Percentiles rank a stretch among this genome's conserved stretches.
These are phyloP conservation scores for Mirza zaza DNA, from an alignment of 2,113 vertebrate genomes.

Conservation along the genomic window DNA sequence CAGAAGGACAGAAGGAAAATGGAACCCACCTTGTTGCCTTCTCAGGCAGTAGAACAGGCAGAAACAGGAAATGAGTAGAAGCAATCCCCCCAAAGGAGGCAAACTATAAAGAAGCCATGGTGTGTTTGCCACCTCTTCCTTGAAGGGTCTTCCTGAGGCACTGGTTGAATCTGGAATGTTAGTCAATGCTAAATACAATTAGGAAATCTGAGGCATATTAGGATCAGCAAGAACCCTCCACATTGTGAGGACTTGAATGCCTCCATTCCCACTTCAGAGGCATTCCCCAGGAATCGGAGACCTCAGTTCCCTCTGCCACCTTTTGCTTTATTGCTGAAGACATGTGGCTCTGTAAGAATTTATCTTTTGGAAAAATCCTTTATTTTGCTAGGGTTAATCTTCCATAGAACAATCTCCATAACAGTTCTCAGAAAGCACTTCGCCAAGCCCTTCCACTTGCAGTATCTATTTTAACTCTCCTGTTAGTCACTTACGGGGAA, in stretches of 20 bases:
- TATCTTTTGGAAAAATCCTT: slow-evolving; percentile 5
- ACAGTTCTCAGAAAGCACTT: background rate
- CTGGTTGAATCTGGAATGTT: slow-evolving; percentile 51
- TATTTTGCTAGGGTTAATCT: background rate
- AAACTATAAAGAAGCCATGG: slow-evolving; percentile 31
- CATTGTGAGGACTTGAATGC: background rate
- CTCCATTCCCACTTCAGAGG: background rate
- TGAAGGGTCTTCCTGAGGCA: background rate
- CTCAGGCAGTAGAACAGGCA: slow-evolving; percentile 39
- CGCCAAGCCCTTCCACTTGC: background rate
- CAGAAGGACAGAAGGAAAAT: background rate
- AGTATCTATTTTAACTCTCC: background rate
- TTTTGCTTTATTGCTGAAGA: background rate
- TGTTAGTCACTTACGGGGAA: background rate
- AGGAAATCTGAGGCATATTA: background rate
- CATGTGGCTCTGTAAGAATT: background rate
- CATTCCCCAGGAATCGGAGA: background rate
- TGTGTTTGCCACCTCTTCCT: background rate
- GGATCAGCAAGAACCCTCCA: background rate
- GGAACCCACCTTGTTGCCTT: slow-evolving; percentile 60
- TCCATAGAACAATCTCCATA: background rate
- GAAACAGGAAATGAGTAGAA: slow-evolving; percentile 31
- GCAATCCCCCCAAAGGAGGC: slow-evolving; percentile 23
- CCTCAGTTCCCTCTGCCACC: background rate
- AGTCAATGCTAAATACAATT: background rate